Evolutionary conservation across 2,797 vertebrate genomes (phyloP).

Genomic region (Acrossocheilus wenchowensis): DNA sequence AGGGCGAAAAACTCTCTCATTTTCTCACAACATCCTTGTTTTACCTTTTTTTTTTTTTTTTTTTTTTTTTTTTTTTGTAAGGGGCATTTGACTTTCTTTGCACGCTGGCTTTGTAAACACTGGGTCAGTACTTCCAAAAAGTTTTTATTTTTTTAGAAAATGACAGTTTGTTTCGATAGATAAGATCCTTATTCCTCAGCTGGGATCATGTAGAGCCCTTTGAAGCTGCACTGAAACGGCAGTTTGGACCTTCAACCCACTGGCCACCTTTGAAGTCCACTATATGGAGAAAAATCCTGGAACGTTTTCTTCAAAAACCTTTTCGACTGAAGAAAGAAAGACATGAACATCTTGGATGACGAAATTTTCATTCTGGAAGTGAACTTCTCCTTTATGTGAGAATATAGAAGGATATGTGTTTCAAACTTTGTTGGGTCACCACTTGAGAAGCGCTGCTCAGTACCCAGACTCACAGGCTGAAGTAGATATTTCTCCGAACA

Average conservation of each 20-base stretch:
- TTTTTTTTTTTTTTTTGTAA: too few relatives aligned
- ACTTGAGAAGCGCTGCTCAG: neutral
- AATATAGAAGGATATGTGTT: neutral
- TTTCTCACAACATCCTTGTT: too few relatives aligned
- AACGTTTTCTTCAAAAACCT: neutral
- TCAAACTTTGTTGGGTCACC: neutral
- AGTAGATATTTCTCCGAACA: slow-evolving; percentile 20
- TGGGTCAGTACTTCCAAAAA: too few relatives aligned
- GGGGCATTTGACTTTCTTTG: too few relatives aligned
- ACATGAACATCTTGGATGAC: neutral
- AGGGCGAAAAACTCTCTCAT: too few relatives aligned
- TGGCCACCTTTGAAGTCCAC: neutral
- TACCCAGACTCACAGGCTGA: slow-evolving; percentile 17
- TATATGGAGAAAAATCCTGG: neutral
- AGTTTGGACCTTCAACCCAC: neutral
- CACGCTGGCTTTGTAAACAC: too few relatives aligned
- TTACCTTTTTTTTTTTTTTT: too few relatives aligned
- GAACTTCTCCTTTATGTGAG: neutral
- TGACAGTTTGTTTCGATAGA: neutral
- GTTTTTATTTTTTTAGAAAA: too few relatives aligned
- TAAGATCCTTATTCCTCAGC: neutral
- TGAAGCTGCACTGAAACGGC: neutral
- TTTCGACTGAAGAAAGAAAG: neutral
- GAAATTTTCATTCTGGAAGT: neutral
- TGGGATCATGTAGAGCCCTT: neutral